Evolutionary conservation across 2,888 invertebrate species (phyloP).

Genomic region (Bruchidius siliquastri): DNA sequence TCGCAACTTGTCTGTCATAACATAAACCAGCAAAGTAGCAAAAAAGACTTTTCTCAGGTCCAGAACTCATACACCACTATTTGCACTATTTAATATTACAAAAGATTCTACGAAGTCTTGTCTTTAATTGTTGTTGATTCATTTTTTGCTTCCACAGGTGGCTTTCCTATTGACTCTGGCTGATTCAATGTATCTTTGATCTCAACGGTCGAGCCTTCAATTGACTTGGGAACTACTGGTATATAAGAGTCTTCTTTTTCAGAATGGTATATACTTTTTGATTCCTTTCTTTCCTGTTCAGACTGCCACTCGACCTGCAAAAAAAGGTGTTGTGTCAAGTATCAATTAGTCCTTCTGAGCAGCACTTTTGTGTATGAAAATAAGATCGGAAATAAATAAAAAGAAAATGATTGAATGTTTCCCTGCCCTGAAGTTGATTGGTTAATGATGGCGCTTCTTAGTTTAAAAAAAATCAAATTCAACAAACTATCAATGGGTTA

Average conservation of each 20-base stretch:
- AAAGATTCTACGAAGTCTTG: not conserved
- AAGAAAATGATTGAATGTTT: too few relatives aligned
- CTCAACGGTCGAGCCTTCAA: constrained; percentile 9
- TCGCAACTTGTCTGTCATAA: not conserved
- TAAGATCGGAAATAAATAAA: too few relatives aligned
- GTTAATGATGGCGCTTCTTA: too few relatives aligned
- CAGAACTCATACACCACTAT: not conserved
- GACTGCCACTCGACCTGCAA: constrained; percentile 68
- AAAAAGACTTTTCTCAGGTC: not conserved
- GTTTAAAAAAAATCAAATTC: too few relatives aligned
- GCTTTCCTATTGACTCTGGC: not conserved
- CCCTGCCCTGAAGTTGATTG: too few relatives aligned
- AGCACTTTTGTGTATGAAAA: too few relatives aligned
- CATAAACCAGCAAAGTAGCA: not conserved
- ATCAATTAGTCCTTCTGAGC: too few relatives aligned
- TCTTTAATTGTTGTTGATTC: not conserved
- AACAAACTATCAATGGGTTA: too few relatives aligned
- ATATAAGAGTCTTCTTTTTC: constrained; percentile 44
- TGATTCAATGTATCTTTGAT: not conserved
- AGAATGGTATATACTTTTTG: constrained; percentile 47
- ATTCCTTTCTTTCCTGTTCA: constrained; percentile 63
- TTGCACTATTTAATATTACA: not conserved
- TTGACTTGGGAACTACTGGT: constrained; percentile 28
- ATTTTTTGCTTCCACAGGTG: not conserved
- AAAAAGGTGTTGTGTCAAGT: constrained; percentile 1